Evolutionary conservation across 2,797 vertebrate genomes (phyloP).

Genomic region (Siniperca obscura): DNA sequence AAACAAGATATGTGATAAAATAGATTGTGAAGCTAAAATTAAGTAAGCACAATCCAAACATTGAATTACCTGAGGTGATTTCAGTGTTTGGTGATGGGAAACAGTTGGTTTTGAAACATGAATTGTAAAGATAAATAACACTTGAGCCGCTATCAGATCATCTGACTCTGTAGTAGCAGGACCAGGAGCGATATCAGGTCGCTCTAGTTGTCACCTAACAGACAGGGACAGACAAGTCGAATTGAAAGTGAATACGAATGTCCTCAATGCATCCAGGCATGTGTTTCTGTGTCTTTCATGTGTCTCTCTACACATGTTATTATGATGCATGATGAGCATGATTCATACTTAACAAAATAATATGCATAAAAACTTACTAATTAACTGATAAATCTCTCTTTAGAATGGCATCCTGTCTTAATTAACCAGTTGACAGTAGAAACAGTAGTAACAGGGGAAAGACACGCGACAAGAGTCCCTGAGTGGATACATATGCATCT

Average conservation of each 20-base stretch:
- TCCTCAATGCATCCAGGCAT: conserved; percentile 30
- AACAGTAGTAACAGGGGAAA: neutral
- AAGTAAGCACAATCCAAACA: neutral
- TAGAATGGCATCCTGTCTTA: neutral
- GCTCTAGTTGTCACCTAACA: conserved; percentile 39
- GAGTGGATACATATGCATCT: neutral
- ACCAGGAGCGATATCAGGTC: conserved; percentile 54
- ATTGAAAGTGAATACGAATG: conserved; percentile 28
- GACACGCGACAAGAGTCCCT: neutral
- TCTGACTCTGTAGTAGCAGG: conserved; percentile 34
- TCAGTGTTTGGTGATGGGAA: conserved; percentile 20
- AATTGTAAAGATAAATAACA: conserved; percentile 45
- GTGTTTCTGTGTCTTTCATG: too few relatives aligned
- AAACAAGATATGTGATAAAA: neutral
- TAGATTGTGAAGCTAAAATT: neutral
- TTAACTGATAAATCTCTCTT: neutral
- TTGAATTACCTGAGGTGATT: conserved; percentile 12
- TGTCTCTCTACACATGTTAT: neutral
- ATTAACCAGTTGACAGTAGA: neutral
- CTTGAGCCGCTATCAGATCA: conserved; percentile 38
- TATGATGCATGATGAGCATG: neutral
- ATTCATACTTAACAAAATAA: neutral
- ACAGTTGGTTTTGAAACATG: conserved; percentile 31
- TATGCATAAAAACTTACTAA: neutral
- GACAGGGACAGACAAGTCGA: conserved; percentile 21